Base-by-base conservation (phyloP, 2,797 vertebrate genomes). In the Anabacerthia variegaticeps region DNA sequence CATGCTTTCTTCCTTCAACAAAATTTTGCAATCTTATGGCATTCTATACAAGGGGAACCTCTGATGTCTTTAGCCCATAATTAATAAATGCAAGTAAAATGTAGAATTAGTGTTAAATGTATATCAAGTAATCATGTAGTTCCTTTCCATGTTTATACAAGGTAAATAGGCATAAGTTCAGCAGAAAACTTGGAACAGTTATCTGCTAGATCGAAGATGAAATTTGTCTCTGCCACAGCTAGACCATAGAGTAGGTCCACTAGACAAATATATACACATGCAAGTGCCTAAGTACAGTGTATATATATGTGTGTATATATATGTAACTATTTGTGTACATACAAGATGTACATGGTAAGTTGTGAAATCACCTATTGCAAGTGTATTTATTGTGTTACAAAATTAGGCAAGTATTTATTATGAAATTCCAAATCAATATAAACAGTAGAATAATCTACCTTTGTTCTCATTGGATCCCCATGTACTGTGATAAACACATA, bases 71-170 rank as follows among this genome's bases (percentile, higher is more conserved):
- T 78, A 83, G 63, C 85, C 77, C 67, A 68, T 62, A 94, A 94
- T 93, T 94, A 95, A 85, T 93, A 97, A 94, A 71, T 92, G 49
- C 81, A 96, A 96, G 63, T 91, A 85, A 96, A 97, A 96, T 92
- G 48, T 89, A 58, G 95, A 92, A 93, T 96, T 96, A 94, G 69
- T 95, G 63, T 93, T 95, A 77, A 94, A 84, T 51, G 16, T 95
- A 89, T 85, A 78, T 92, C 54, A 58, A 88, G 84, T 81, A 95
- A 95, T 93, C 49, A 78, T 68, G 85, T 75, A 71, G 81, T 92
- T 94, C 27, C n/a, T 95, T 96, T 95, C 82, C 54, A 51, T 89
- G 75, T 86, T 88, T 78, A 74, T 88, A 84, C 20, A 27, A 86
- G 51, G n/a, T 86, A 96, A 92, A 83, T 74, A 94, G 86, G 97